Base-by-base conservation (phyloP, 2,113 vertebrate species). In the Tupaia chinensis region DNA sequence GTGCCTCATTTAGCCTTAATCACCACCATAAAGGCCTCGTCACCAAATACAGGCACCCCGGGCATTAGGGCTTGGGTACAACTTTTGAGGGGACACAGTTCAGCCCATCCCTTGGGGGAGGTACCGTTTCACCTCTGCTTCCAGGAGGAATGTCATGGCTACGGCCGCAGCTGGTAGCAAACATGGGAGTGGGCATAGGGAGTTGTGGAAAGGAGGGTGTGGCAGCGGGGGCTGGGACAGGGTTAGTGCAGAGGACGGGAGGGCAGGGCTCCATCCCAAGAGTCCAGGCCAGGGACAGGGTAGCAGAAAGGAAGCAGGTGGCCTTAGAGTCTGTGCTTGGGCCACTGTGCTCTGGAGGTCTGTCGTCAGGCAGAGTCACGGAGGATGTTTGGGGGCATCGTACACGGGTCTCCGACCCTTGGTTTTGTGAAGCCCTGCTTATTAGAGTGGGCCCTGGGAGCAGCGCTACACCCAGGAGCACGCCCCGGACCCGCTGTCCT, bases 401-500 rank as follows among this genome's bases (percentile, higher is more conserved):
- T 27, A 1, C 17, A 19, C 44, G 19, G 65, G 70, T 34, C 63
- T 17, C 1, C 22, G 12, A 25, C 23, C 27, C 65, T 29, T 63
- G n/a, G 56, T 74, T 78, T 72, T 22, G 14, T 72, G 73, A 19
- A 22, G n/a, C 66, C 44, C 34, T 63, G 65, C 70, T 73, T 44
- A 13, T 20, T 74, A 60, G 23, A 80, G 17, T n/a, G 56, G 22
- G 29, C 54, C 73, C 34, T 1, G 13, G 29, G 60, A 32, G 16
- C 13, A 9, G 34, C 23, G 16, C 27, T 14, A 4, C 29, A 29
- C 3, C 0, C 11, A 4, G 0, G 0, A n/a, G 73, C 3, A 1
- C 25, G 2, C 15, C 76, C 10, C 23, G 2, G 14, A 12, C 19
- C 23, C 10, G 54, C 29, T 20, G 7, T 6, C 0, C 1, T 3